Conservation (phyloP, 1,140 invertebrate genomes). For the Lamellibrachia luymesi region DNA sequence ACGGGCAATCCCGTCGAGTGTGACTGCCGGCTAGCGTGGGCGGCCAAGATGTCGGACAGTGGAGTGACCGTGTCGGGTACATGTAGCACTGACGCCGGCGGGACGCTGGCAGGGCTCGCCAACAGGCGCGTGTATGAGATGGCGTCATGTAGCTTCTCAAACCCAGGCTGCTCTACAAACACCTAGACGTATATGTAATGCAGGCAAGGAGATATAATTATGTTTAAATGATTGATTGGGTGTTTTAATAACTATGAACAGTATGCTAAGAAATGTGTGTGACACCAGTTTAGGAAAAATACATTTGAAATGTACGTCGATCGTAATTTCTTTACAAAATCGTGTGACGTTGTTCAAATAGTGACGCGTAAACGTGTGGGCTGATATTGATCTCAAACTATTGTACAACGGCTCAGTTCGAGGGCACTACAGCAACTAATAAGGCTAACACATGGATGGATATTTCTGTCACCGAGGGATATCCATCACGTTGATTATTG, state of each 20-base stretch:
- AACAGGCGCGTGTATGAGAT: slow-evolving; percentile 9
- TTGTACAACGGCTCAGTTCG: neutral
- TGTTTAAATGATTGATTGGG: neutral
- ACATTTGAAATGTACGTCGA: neutral
- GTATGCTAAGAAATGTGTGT: neutral
- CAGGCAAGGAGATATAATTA: neutral
- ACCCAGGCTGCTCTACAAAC: neutral
- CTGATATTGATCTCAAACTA: neutral
- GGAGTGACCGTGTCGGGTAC: slow-evolving; percentile 24
- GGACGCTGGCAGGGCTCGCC: neutral
- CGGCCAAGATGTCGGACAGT: neutral
- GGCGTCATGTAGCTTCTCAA: slow-evolving; percentile 1
- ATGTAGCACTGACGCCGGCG: neutral
- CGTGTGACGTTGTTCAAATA: neutral
- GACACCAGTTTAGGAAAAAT: neutral
- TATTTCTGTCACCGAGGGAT: neutral
- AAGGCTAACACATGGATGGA: neutral
- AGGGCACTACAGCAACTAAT: neutral
- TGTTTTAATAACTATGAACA: neutral
- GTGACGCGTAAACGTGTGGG: neutral
- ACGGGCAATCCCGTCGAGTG: slow-evolving; percentile 23
- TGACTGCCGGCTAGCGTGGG: slow-evolving; percentile 23
- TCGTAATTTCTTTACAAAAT: neutral
- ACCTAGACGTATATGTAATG: neutral
- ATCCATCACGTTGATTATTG: neutral